Base-by-base conservation (phyloP, 2,113 vertebrate species). In the Echinops telfairi region DNA sequence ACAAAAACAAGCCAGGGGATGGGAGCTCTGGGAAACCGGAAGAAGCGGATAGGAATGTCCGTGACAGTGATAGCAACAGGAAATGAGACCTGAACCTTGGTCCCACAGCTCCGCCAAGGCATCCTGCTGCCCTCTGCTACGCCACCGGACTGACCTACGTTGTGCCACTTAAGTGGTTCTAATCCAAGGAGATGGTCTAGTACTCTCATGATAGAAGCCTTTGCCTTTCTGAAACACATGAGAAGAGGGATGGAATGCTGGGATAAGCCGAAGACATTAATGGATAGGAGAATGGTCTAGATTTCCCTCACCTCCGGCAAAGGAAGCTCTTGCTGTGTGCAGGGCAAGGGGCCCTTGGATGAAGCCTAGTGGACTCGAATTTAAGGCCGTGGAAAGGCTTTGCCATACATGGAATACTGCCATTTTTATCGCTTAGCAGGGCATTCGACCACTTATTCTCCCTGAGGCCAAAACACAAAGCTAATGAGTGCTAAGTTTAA, bases 1-100 rank as follows among this genome's bases (percentile, higher is more conserved):
- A 95, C 97, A 98, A 98, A 97, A 93, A 82, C 96, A 98, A 97
- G 95, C 98, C 97, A 80, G 96, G 97, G 97, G 97, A 98, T 95
- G 98, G 96, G 90, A 98, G 95, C 94, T 97, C 98, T 2, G 25
- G 92, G 94, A 98, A 97, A 95, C 88, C 92, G 4, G 96, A 97
- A 91, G 98, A 97, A 91, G 94, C 94, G 31, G 96, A 89, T 81
- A 97, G 81, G 95, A 97, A 92, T 73, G 98, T 97, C 96, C 96
- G 70, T 0, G 91, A 97, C 83, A 95, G 86, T 76, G 97, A 94
- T 43, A 83, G 87, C 79, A 96, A 90, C 97, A 97, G 96, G 97
- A 98, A 98, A 83, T 98, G 98, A 98, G 86, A 2, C 81, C 83
- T 70, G 75, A 53, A 47, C 6, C 27, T 60, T 86, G 84, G 82